Conservation (phyloP, 2,113 vertebrate genomes). For the Talpa occidentalis region DNA sequence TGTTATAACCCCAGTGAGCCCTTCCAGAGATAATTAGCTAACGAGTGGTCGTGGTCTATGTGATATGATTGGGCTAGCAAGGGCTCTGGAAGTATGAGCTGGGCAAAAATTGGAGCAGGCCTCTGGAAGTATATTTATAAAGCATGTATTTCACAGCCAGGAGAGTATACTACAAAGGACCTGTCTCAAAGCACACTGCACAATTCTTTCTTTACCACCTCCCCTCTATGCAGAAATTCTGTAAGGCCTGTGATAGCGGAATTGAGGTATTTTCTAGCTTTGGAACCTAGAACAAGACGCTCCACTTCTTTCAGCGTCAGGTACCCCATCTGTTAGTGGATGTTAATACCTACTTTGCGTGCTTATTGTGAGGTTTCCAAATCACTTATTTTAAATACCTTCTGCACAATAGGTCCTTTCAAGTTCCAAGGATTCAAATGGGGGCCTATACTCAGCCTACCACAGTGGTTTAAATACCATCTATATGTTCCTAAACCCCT, state of each 20-base stretch:
- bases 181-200: not conserved
- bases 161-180: not conserved
- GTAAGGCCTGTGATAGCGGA: not conserved
- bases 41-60: not conserved
- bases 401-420: not conserved
- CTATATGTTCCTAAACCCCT: not conserved
- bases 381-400: not conserved
- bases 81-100: not conserved
- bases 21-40: not conserved
- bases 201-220: not conserved
- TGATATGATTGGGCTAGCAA: not conserved
- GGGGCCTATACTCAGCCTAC: not conserved
- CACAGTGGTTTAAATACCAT: not conserved
- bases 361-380: not conserved
- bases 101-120: not conserved
- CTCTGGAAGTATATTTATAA: not conserved
- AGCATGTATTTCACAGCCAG: not conserved
- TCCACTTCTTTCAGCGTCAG: not conserved
- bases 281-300: not conserved
- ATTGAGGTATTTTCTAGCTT: not conserved
- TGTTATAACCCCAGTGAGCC: not conserved
- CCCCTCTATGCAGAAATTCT: not conserved
- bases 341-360: not conserved
- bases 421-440: not conserved
- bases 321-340: not conserved